Conservation (phyloP, 2,888 invertebrate genomes). For the Pyrochroa serraticornis region DNA sequence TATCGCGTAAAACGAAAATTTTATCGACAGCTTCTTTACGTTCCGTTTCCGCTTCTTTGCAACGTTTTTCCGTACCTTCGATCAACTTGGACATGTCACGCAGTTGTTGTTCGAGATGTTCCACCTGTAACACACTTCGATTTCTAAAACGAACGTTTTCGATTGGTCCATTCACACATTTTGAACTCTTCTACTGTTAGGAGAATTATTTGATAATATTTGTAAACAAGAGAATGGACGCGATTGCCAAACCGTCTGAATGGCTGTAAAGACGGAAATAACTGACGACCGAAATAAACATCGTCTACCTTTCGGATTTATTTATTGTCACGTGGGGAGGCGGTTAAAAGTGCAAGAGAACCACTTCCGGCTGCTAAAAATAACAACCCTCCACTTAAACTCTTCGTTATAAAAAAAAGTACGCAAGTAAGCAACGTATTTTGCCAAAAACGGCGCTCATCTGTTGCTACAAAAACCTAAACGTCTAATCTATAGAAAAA, state of each 20-base stretch:
- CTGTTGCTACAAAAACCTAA: too few relatives aligned
- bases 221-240: not conserved
- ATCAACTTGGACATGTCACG: conserved; percentile 71
- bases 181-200: not conserved
- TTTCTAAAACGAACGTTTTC: not conserved
- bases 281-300: conserved; percentile 34
- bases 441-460: too few relatives aligned
- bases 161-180: conserved; percentile 2
- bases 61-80: conserved; percentile 66
- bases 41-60: conserved; percentile 72
- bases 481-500: too few relatives aligned
- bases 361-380: too few relatives aligned
- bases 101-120: conserved; percentile 77
- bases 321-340: not conserved
- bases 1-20: conserved; percentile 74
- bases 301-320: conserved; percentile 10
- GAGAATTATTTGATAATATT: too few relatives aligned
- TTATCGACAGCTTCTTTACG: conserved; percentile 78
- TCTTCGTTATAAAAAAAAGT: too few relatives aligned
- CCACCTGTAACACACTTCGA: conserved; percentile 64
- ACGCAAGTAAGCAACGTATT: too few relatives aligned
- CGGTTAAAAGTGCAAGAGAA: not conserved
- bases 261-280: conserved; percentile 32
- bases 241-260: conserved; percentile 13
- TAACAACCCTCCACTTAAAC: too few relatives aligned